Percentiles rank a stretch among this genome's conserved stretches.
phyloP scores from a whole-genome alignment of 2,113 vertebrate species.

The Eubucco bourcierii region DNA sequence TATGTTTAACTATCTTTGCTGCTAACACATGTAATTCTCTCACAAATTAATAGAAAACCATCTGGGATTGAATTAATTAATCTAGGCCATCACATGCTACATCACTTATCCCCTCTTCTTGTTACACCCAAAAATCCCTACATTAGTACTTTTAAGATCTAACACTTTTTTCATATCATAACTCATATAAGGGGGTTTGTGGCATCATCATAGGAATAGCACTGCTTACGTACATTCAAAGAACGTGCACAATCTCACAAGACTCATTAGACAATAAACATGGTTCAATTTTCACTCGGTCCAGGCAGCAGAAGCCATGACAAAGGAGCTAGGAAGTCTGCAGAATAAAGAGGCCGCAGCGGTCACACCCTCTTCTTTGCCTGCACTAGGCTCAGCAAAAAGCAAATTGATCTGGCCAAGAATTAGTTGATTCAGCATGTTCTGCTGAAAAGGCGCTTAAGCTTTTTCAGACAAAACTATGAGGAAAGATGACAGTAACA shows the following conservation, averaged over 20 bases:
- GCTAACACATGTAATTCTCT: not conserved
- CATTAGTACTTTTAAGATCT: not conserved
- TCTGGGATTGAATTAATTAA: not conserved
- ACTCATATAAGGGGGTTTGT: not conserved
- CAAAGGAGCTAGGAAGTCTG: not conserved
- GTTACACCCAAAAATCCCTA: not conserved
- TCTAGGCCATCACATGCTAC: not conserved
- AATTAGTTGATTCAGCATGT: constrained; percentile 64
- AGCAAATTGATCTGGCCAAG: constrained; percentile 46
- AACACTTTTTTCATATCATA: not conserved
- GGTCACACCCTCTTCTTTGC: constrained; percentile 28
- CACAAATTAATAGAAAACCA: not conserved
- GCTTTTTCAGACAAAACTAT: constrained; percentile 60
- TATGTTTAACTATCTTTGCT: not conserved
- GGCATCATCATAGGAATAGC: not conserved
- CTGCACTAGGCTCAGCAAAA: constrained; percentile 40
- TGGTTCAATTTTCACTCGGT: not conserved
- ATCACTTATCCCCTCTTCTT: not conserved
- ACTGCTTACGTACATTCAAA: not conserved
- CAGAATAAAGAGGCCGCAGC: not conserved
- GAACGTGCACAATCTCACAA: not conserved
- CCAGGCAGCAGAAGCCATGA: not conserved
- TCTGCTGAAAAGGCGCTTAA: constrained; percentile 64
- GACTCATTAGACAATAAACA: not conserved
- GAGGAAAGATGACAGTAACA: constrained; percentile 54